phyloP scores from a whole-genome alignment of 2,113 vertebrate species.

The Pleuronectes platessa region DNA sequence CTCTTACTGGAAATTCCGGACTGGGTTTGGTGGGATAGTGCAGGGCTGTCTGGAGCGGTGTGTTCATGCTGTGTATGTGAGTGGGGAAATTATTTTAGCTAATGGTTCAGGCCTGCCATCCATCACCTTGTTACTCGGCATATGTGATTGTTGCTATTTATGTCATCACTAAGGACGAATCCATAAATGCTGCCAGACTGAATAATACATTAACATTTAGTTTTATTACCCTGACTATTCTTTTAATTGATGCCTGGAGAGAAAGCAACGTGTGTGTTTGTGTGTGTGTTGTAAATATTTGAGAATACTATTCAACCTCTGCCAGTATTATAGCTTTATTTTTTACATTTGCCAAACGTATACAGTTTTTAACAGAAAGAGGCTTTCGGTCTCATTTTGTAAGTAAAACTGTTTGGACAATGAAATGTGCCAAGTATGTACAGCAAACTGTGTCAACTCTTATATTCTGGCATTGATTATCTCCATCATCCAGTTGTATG shows the following conservation, averaged over 20 bases:
- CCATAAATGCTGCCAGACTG: conserved; percentile 83
- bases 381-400: not conserved
- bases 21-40: conserved; percentile 23
- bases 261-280: not conserved
- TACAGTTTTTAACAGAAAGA: not conserved
- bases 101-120: conserved; percentile 40
- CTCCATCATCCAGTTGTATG: too few species aligned
- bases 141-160: conserved; percentile 78
- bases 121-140: conserved; percentile 55
- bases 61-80: conserved; percentile 25
- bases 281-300: not conserved
- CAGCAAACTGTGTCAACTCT: too few species aligned
- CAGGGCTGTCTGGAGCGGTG: conserved; percentile 13
- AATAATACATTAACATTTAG: conserved; percentile 91
- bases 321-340: not conserved
- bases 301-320: not conserved
- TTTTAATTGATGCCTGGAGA: conserved; percentile 10
- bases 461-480: too few species aligned
- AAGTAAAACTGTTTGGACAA: not conserved
- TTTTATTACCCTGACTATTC: conserved; percentile 12
- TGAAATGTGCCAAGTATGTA: not conserved
- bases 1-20: conserved; percentile 39
- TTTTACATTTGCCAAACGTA: not conserved
- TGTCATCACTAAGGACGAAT: conserved; percentile 77
- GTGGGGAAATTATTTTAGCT: conserved; percentile 14